These are phyloP conservation scores for Altica lythri DNA, from an alignment of 2,888 invertebrate species.

Conservation along the genomic window DNA sequence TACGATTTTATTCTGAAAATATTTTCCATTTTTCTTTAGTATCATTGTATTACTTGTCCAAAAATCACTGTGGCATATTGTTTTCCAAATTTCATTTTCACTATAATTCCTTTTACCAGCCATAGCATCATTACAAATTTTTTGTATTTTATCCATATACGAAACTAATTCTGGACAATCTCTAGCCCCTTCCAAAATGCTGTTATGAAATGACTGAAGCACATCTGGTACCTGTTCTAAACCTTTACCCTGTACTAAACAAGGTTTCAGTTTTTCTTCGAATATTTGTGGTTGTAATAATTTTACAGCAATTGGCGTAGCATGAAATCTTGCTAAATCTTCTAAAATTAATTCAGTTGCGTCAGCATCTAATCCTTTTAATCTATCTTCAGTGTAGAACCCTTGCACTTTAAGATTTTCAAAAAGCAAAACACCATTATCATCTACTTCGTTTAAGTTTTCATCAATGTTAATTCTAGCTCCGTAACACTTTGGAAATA, in stretches of 20 bases:
- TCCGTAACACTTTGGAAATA: slow-evolving; percentile 62
- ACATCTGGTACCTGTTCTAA: slow-evolving; percentile 50
- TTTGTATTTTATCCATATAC: slow-evolving; percentile 43
- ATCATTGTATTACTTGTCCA: slow-evolving; percentile 69
- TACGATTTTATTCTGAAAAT: slow-evolving; percentile 61
- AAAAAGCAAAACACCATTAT: slow-evolving; percentile 63
- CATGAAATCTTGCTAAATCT: slow-evolving; percentile 63
- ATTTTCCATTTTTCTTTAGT: slow-evolving; percentile 56
- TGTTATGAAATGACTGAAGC: slow-evolving; percentile 48
- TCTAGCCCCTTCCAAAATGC: slow-evolving; percentile 46
- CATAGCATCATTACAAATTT: slow-evolving; percentile 42
- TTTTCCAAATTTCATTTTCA: slow-evolving; percentile 59
- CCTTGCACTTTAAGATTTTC: slow-evolving; percentile 62
- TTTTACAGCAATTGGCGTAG: slow-evolving; percentile 62
- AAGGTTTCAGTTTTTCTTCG: slow-evolving; percentile 55
- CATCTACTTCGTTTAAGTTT: slow-evolving; percentile 57
- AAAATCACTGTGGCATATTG: slow-evolving; percentile 63
- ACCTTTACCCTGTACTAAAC: slow-evolving; percentile 50
- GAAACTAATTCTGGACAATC: slow-evolving; percentile 43
- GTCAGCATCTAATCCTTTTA: slow-evolving; percentile 59
- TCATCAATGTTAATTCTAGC: slow-evolving; percentile 58
- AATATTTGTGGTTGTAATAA: slow-evolving; percentile 57
- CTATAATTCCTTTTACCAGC: slow-evolving; percentile 39
- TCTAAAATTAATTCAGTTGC: slow-evolving; percentile 58
- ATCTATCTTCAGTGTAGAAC: slow-evolving; percentile 60